Conservation (phyloP, 2,113 vertebrate species). For the Rallus limicola region DNA sequence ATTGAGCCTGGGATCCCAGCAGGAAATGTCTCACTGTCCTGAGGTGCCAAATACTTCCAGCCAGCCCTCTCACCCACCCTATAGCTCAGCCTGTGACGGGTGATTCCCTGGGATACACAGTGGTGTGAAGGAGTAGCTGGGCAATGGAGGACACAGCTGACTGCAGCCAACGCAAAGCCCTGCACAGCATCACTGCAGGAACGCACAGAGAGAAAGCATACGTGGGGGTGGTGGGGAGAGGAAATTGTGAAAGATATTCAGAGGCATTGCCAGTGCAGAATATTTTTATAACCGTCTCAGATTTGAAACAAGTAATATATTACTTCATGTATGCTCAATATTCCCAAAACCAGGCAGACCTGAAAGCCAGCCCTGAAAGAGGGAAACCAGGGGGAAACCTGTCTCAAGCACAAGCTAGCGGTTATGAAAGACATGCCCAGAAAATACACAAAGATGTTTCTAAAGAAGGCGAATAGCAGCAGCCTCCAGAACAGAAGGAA, state of each 20-base stretch:
- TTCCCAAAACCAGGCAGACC: background rate
- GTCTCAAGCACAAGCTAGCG: background rate
- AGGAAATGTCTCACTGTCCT: background rate
- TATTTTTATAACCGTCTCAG: conserved; percentile 16
- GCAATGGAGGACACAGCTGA: background rate
- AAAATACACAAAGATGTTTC: background rate
- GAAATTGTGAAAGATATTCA: conserved; percentile 45
- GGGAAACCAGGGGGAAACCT: background rate
- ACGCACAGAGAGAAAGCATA: background rate
- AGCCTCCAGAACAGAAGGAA: background rate
- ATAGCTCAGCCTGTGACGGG: background rate
- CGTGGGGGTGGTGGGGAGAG: background rate
- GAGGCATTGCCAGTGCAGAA: background rate
- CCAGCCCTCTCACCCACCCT: background rate
- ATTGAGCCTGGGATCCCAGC: background rate
- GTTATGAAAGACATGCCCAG: background rate
- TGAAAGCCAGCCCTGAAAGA: background rate
- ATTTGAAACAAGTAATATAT: background rate
- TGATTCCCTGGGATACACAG: background rate
- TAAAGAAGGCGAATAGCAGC: background rate
- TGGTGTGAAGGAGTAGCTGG: background rate
- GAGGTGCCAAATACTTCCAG: background rate
- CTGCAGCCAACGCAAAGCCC: background rate
- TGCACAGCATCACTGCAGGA: background rate
- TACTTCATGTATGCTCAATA: background rate